A percentile compares a stretch with the other conserved stretches of the same genome.
phyloP scores from a whole-genome alignment of 1,140 invertebrate species.

The Epicauta chinensis region DNA sequence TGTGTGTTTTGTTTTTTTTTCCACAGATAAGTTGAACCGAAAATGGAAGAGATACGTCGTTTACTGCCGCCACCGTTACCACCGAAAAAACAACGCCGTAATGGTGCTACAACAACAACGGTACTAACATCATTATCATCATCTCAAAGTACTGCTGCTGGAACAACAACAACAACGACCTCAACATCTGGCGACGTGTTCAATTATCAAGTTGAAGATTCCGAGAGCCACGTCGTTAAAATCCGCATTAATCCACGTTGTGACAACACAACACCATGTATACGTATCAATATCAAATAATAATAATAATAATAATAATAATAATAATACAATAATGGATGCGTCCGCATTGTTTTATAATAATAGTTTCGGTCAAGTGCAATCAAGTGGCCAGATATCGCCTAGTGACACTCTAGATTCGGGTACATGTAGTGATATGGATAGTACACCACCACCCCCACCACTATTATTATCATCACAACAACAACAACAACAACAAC shows the following conservation, averaged over 20 bases:
- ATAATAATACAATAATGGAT: slow-evolving; percentile 16
- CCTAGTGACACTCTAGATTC: slow-evolving; percentile 73
- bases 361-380: slow-evolving; percentile 47
- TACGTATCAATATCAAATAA: slow-evolving; percentile 49
- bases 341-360: slow-evolving; percentile 31
- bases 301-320: slow-evolving; percentile 8
- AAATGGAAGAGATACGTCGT: slow-evolving; percentile 28
- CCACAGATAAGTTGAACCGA: not conserved
- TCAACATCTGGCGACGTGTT: slow-evolving; percentile 3
- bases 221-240: slow-evolving; percentile 56
- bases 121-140: slow-evolving; percentile 23
- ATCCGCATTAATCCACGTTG: slow-evolving; percentile 57
- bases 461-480: too few species aligned
- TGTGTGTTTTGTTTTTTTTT: too few species aligned
- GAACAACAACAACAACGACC: slow-evolving; percentile 23
- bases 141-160: too few species aligned
- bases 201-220: slow-evolving; percentile 26
- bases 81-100: slow-evolving; percentile 34
- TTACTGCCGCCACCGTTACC: slow-evolving; percentile 37
- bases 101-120: slow-evolving; percentile 24
- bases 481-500: too few species aligned
- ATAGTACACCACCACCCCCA: slow-evolving; percentile 64
- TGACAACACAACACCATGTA: slow-evolving; percentile 32
- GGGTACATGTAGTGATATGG: slow-evolving; percentile 74
- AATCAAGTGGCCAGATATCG: slow-evolving; percentile 71